Percentiles rank a stretch among this genome's conserved stretches.
These are phyloP conservation scores for Oligia fasciuncula DNA, from an alignment of 2,888 invertebrate genomes.

Conservation along the genomic window DNA sequence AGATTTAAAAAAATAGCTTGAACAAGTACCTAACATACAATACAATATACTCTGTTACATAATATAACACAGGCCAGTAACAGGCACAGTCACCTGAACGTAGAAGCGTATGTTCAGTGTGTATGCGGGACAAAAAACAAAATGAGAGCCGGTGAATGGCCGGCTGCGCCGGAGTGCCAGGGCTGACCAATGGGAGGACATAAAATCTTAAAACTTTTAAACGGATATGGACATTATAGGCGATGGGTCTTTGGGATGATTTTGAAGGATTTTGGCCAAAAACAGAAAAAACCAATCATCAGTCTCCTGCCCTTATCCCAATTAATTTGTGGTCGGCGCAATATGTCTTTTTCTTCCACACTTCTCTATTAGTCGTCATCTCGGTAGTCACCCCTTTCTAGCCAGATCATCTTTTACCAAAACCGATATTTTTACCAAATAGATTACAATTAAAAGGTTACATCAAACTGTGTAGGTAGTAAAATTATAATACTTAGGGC, in stretches of 20 bases:
- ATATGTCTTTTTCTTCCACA: no score
- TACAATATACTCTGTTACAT: neutral
- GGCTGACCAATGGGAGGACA: constrained; percentile 48
- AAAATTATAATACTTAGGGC: neutral
- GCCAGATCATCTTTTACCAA: no score
- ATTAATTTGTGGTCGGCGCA: no score
- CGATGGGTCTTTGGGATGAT: neutral
- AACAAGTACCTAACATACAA: no score
- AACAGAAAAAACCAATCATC: neutral
- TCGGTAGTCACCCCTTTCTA: no score
- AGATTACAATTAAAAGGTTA: neutral
- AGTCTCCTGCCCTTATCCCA: no score
- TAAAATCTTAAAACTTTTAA: neutral
- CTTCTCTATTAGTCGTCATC: no score
- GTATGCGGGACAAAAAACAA: constrained; percentile 88
- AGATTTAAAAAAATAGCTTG: neutral
- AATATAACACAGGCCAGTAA: constrained; percentile 9
- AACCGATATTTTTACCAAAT: neutral
- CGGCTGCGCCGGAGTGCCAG: constrained; percentile 73
- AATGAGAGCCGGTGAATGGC: constrained; percentile 86
- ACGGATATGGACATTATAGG: no score
- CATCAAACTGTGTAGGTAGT: neutral
- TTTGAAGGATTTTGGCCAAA: neutral
- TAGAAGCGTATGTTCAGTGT: constrained; percentile 81
- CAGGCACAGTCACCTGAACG: constrained; percentile 40